Evolutionary conservation across 2,888 invertebrate species (phyloP).

Genomic region (Synanthedon tipuliformis): DNA sequence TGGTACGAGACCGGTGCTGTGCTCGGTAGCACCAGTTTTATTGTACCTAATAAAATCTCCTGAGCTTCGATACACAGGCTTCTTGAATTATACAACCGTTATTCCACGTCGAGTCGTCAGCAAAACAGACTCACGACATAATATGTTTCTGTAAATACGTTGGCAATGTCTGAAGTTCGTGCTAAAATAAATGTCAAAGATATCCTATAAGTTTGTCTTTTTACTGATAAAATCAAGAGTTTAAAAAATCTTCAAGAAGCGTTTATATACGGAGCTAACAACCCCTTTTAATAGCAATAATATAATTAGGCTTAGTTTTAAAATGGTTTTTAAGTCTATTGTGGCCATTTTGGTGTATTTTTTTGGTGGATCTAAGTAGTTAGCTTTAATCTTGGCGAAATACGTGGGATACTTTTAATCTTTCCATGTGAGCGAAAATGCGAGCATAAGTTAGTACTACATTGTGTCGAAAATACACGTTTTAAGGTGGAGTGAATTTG

Average conservation of each 20-base stretch:
- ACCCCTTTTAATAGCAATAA: too few species aligned
- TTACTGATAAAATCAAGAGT: too few species aligned
- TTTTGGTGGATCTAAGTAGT: too few species aligned
- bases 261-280: too few species aligned
- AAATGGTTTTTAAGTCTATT: too few species aligned
- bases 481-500: slow-evolving; percentile 3
- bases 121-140: slow-evolving; percentile 21
- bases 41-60: slow-evolving; percentile 37
- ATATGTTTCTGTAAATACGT: slow-evolving; percentile 32
- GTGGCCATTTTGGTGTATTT: too few species aligned
- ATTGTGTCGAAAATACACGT: slow-evolving; percentile 12
- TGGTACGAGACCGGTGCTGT: slow-evolving; percentile 17
- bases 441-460: not conserved
- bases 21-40: slow-evolving; percentile 20
- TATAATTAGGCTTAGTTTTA: too few species aligned
- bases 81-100: slow-evolving; percentile 31
- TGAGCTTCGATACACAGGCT: slow-evolving; percentile 13
- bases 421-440: too few species aligned
- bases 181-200: not conserved
- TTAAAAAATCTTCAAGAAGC: too few species aligned
- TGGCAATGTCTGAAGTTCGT: slow-evolving; percentile 18
- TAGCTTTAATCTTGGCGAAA: too few species aligned
- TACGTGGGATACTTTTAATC: too few species aligned
- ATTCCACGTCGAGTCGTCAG: slow-evolving; percentile 12
- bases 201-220: too few species aligned